Base-by-base conservation (phyloP, 1,140 invertebrate species). In the Philotrypesis tridentata region DNA sequence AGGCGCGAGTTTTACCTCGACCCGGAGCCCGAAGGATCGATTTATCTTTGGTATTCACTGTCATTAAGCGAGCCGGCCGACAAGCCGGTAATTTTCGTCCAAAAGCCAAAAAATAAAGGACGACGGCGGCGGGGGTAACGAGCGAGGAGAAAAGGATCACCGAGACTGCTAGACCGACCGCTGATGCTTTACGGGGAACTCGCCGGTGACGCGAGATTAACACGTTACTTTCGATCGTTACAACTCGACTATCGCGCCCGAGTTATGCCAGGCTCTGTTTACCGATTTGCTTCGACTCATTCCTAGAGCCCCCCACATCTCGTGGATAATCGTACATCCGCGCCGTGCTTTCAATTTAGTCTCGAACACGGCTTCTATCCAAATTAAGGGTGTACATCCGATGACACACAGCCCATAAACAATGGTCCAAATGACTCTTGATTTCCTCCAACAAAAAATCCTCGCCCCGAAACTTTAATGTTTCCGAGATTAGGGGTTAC, bases 21-120 rank as follows among this genome's bases (percentile, higher is more conserved):
- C 71, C 43, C 71, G 61, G 11, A 83, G 61, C 72, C 78, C 73
- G 43, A 37, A 83, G 78, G 82, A 71, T 72, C 82, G 65, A 83
- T 83, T 80, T 80, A 83, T 83, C 78, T 83, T 79, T 74, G 77
- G 82, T 60, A 79, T 79, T 83, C 82, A 63, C 77, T 79, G 70
- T 74, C 75, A 79, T 82, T 78, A 82, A 73, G 72, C 71, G 63
- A 48, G 37, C 12, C 78, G 67, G 48, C 17, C 55, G 68, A 72
- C 70, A 75, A 80, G 63, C 70, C 33, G 40, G 72, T 80, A 76
- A 76, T 72, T 80, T 80, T 76, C 14, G 63, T 65, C 55, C 70
- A 21, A 79, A 83, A 55, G 2, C 25, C 48, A 27, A 31, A 37
- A 61, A 72, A 80, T 71, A 79, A 71, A 71, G 21, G 55, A 80